Conservation (phyloP, 2,888 invertebrate species). For the Smittia sp. region DNA sequence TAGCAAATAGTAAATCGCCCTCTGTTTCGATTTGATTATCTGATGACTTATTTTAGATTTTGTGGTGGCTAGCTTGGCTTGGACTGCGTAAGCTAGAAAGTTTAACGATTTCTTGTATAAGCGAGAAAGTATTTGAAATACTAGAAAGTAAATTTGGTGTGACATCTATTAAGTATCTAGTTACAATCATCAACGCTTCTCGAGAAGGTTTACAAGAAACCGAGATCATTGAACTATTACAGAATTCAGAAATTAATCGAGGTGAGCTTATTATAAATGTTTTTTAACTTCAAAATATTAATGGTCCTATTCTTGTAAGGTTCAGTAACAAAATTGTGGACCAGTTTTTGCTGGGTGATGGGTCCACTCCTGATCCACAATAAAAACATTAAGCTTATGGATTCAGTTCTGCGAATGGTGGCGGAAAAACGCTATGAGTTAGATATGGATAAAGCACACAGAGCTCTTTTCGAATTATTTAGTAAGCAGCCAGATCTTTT, state of each 20-base stretch:
- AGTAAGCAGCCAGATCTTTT: conserved; percentile 44
- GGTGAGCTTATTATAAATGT: conserved; percentile 57
- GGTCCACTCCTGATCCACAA: conserved; percentile 52
- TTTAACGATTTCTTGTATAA: conserved; percentile 57
- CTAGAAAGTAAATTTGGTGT: conserved; percentile 67
- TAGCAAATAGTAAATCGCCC: too few species aligned
- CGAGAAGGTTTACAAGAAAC: conserved; percentile 76
- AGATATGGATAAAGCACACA: conserved; percentile 43
- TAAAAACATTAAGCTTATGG: conserved; percentile 51
- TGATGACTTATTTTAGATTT: conserved; percentile 48
- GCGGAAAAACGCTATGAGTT: conserved; percentile 48
- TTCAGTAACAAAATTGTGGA: conserved; percentile 48
- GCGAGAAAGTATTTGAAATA: conserved; percentile 64
- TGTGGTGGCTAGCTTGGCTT: conserved; percentile 64
- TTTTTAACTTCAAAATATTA: not conserved
- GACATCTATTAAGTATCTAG: conserved; percentile 63
- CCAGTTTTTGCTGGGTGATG: conserved; percentile 54
- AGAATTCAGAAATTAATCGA: conserved; percentile 63
- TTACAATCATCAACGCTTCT: conserved; percentile 71
- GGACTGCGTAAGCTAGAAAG: conserved; percentile 59
- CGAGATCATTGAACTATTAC: conserved; percentile 71
- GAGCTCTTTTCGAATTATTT: conserved; percentile 44
- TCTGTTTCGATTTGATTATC: not conserved
- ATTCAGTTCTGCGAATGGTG: conserved; percentile 49
- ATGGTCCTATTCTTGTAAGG: conserved; percentile 38